Percentiles rank a stretch among this genome's conserved stretches.
Conservation (phyloP, 2,797 vertebrate genomes). For the Dermochelys coriacea region DNA sequence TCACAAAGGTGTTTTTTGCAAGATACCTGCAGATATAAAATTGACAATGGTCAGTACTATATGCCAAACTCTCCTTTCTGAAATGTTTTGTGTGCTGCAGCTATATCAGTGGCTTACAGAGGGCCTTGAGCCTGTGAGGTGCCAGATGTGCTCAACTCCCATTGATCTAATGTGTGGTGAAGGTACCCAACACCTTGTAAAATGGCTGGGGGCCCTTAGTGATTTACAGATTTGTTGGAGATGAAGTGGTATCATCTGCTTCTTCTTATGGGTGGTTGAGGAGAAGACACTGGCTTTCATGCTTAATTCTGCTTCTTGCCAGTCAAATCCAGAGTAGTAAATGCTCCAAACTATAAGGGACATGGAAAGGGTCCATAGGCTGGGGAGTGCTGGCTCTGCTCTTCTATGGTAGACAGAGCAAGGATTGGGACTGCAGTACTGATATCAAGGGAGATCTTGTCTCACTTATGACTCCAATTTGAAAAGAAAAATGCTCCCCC, state of each 20-base stretch:
- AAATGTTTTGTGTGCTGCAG: neutral
- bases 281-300: neutral
- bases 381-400: neutral
- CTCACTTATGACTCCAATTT: neutral
- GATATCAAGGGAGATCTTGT: neutral
- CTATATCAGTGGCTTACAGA: neutral
- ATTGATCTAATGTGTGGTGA: neutral
- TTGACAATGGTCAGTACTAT: neutral
- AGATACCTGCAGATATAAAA: neutral
- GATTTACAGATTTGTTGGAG: neutral
- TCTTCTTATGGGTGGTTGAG: neutral
- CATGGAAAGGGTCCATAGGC: neutral
- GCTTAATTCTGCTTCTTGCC: neutral
- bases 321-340: neutral
- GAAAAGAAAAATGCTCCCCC: neutral
- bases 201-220: neutral
- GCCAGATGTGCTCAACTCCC: neutral
- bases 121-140: neutral
- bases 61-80: neutral
- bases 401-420: neutral
- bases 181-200: neutral
- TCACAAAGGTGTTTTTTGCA: conserved; percentile 48
- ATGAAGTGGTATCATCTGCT: neutral
- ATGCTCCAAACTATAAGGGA: neutral
- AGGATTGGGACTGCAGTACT: neutral